phyloP scores from a whole-genome alignment of 2,888 invertebrate species.

The Drosophila siamana region DNA sequence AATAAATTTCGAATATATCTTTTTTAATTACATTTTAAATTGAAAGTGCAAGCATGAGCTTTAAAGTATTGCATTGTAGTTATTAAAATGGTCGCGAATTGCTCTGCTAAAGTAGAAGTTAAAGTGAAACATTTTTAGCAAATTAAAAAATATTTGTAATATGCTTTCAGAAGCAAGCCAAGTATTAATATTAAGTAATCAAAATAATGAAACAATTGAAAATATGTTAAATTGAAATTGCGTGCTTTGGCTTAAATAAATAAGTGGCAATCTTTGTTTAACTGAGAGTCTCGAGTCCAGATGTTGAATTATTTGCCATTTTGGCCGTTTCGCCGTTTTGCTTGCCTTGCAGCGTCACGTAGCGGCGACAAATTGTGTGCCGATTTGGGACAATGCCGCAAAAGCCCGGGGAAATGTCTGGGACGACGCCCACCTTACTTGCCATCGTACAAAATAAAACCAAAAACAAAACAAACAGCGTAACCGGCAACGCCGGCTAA shows the following conservation, averaged over 20 bases:
- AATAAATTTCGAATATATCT: background rate
- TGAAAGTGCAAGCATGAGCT: background rate
- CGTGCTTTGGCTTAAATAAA: conserved; percentile 17
- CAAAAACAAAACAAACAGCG: background rate
- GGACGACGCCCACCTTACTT: conserved; percentile 35
- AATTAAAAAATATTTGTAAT: no score
- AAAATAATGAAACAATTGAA: background rate
- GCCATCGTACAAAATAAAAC: no score
- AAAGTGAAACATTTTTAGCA: no score
- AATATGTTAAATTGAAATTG: background rate
- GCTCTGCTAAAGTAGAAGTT: no score
- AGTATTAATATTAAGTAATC: no score
- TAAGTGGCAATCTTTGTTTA: conserved; percentile 15
- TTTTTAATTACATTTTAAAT: conserved; percentile 4
- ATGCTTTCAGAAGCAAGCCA: no score
- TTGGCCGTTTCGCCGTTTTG: background rate
- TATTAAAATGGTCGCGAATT: background rate
- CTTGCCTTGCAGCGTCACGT: conserved; percentile 60
- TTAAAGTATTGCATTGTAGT: background rate
- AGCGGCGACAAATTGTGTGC: conserved; percentile 64
- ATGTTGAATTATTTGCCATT: conserved; percentile 17
- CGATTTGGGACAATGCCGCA: conserved; percentile 54
- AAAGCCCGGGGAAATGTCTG: conserved; percentile 31
- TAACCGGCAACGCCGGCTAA: conserved; percentile 2
- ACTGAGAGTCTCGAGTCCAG: conserved; percentile 3